Percentiles rank a stretch among this genome's conserved stretches.
Conservation (phyloP, 2,113 vertebrate genomes). For the Typhlomys cinereus region DNA sequence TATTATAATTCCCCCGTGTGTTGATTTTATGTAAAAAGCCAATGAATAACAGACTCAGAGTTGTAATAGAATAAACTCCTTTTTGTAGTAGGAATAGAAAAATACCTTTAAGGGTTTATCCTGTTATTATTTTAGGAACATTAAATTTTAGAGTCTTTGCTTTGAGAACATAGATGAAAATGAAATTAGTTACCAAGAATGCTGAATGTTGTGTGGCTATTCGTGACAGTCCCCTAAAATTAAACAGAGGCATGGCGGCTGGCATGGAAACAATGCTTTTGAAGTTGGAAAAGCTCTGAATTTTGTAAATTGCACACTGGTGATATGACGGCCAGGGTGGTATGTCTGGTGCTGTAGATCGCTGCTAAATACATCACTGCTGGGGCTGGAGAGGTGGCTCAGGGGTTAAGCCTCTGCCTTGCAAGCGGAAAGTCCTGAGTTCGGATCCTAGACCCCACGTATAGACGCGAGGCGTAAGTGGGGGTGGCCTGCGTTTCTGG, state of each 20-base stretch:
- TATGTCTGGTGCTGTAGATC: too few species aligned
- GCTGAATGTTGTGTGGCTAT: background rate
- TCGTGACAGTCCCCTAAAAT: background rate
- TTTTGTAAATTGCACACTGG: background rate
- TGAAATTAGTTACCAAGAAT: background rate
- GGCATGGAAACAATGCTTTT: background rate
- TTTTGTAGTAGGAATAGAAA: background rate
- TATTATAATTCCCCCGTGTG: background rate
- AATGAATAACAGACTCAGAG: background rate
- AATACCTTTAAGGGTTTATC: background rate
- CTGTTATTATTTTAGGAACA: slow-evolving; percentile 2
- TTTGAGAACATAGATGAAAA: slow-evolving; percentile 43
- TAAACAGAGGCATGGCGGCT: background rate
- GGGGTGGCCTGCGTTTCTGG: too few species aligned
- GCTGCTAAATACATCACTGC: too few species aligned
- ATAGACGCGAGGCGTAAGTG: too few species aligned
- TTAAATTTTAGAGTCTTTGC: slow-evolving; percentile 6
- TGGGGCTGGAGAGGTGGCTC: too few species aligned
- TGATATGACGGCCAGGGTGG: background rate
- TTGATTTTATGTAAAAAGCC: background rate
- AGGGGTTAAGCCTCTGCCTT: too few species aligned
- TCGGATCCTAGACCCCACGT: too few species aligned
- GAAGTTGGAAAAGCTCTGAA: background rate
- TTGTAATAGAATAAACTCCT: background rate
- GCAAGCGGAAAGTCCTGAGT: too few species aligned